Base-by-base conservation (phyloP, 2,113 vertebrate species). In the Solenodon paradoxus region DNA sequence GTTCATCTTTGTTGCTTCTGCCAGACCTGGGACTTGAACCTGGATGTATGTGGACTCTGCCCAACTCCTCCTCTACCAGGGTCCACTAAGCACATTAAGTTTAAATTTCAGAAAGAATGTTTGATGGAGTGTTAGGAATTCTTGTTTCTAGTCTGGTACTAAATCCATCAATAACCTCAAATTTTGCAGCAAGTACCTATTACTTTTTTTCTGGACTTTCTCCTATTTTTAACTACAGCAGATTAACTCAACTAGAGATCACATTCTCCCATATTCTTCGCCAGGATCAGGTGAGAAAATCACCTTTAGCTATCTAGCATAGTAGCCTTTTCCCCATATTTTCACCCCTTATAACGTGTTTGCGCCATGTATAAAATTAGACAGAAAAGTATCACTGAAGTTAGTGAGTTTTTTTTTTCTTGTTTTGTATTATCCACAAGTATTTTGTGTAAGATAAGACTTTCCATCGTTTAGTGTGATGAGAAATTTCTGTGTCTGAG, bases 251-350 rank as follows among this genome's bases (percentile, higher is more conserved):
- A 10, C 30, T 77, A 28, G 28, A 55, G 5, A 38, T 45, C 16
- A 28, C 17, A 24, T 40, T 51, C 13, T 2, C 2, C 1, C 16
- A 5, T 57, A 2, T 40, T 59, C 15, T 84, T 49, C 17, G 71
- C 3, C 71, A 53, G 5, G n/a, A 11, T 26, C 51, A 51, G 2
- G 15, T 1, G 6, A 38, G 19, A 66, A 93, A 26, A 87, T 9
- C 0, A n/a, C 17, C 11, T 71, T 75, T 26, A 63, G 63, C 1
- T 59, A 3, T 1, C 6, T 15, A 1, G 22, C 9, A 57, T 15
- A 30, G 20, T 1, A 75, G 1, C 5, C 20, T 57, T 26, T 68
- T 69, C 40, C 7, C 15, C 26, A 24, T 13, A 32, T 11, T 0
- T 55, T 35, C 3, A 9, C 28, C 26, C 1, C 13, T 93, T 66